Evolutionary conservation across 35 echinoderm and acorn worm genomes (phyloP), one percentile per base, ranked within the genome.

Genomic region (Antedon bifida): DNA sequence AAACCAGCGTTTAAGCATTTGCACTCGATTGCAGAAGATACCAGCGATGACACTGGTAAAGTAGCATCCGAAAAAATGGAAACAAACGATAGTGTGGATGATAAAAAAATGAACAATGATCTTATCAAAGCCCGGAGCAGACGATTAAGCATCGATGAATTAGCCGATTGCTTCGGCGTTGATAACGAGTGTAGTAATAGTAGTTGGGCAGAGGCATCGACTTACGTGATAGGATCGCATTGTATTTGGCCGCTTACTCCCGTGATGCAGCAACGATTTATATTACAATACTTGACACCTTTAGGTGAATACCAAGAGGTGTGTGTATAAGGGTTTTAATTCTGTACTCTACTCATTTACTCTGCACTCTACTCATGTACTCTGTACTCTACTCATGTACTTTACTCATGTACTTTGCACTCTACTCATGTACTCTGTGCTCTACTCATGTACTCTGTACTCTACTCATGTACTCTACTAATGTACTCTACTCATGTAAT

Each of bases 251-350:
- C 95, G 0, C 34, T 99, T 29, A 99, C 73, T 23, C 55, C 45
- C 16, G 77, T 88, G 39, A 93, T 92, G 74, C 87, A 99, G 29
- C 95, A 99, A 83, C 85, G 95, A 46, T 90, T 99, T 44, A 93
- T 99, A 28, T 56, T 99, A 76, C 90, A 99, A 79, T 99, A 99
- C 84, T 77, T 99, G 78, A 92, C 95, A 81, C 95, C 95, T 30
- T 82, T 99, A 14, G 95, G 90, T 30, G 95, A 99, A 77, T 99
- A 99, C 76, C 95, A 99, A 77, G 95, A 99, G 88, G 95, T 99
- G 26, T 79, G 85, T 4, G 9, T 42, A 7, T 42, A 7, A 42
- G 5, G 14, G 38, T 7, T 42, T n/a, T 42, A 42, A 42, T 42
- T 42, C 4, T 42, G 38, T 42, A 42, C 4, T 42, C 5, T 42